Conservation (phyloP, 2,888 invertebrate species). For the Eristalis arbustorum region DNA sequence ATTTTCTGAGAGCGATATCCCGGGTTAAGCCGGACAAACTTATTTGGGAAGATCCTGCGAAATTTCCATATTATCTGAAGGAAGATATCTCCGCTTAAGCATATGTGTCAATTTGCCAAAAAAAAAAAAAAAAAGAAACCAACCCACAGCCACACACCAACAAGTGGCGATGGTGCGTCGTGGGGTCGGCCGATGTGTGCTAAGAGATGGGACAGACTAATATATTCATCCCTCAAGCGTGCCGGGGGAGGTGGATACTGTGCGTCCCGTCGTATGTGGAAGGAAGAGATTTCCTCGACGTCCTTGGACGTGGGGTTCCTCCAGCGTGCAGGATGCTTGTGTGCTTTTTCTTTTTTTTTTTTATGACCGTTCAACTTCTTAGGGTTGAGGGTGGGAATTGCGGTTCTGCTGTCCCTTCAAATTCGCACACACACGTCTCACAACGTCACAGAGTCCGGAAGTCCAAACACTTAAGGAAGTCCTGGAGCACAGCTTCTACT, state of each 20-base stretch:
- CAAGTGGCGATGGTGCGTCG: constrained; percentile 52
- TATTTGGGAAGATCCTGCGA: constrained; percentile 73
- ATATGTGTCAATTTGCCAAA: constrained; percentile 69
- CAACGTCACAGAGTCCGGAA: constrained; percentile 65
- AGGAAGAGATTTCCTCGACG: constrained; percentile 62
- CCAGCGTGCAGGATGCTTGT: background rate
- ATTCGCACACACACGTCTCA: background rate
- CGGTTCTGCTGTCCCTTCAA: constrained; percentile 59
- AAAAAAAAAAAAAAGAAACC: constrained; percentile 41
- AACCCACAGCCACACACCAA: constrained; percentile 34
- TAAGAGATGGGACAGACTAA: constrained; percentile 62
- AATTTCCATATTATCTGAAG: constrained; percentile 78
- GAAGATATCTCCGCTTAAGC: constrained; percentile 74
- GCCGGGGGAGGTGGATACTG: constrained; percentile 35
- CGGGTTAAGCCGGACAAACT: constrained; percentile 65
- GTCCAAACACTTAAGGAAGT: constrained; percentile 71
- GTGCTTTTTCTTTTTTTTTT: constrained; percentile 15
- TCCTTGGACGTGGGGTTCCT: constrained; percentile 57
- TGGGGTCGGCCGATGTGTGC: constrained; percentile 44
- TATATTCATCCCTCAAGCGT: constrained; percentile 69
- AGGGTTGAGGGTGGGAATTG: constrained; percentile 63
- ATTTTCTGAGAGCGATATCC: constrained; percentile 50
- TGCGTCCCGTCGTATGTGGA: constrained; percentile 33
- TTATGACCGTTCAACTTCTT: constrained; percentile 17
- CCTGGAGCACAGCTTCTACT: constrained; percentile 45